Conservation (phyloP, 2,113 vertebrate genomes). For the Epinephelus cyanopodus region DNA sequence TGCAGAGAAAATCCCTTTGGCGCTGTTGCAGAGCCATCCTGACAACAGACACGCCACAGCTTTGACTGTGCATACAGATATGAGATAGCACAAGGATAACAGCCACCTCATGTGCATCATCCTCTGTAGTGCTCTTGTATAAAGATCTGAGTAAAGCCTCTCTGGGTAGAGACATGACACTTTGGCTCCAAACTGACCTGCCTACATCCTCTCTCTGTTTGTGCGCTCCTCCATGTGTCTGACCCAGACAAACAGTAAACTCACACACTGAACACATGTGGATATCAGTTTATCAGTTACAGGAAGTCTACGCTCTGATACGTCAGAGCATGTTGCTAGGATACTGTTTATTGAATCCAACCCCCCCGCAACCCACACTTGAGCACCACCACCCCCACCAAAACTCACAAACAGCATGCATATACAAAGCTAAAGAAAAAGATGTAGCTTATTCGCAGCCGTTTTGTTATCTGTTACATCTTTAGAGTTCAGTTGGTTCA, state of each 20-base stretch:
- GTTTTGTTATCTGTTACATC: constrained; percentile 12
- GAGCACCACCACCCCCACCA: not conserved
- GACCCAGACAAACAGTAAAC: not conserved
- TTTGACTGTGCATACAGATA: constrained; percentile 11
- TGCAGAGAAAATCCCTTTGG: not conserved
- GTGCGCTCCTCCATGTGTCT: not conserved
- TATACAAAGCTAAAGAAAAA: not conserved
- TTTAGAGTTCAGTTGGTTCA: not conserved
- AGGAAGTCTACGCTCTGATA: constrained; percentile 34
- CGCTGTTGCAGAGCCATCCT: not conserved
- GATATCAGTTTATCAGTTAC: constrained; percentile 31
- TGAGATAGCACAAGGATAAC: constrained; percentile 23
- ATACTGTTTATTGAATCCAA: constrained; percentile 38
- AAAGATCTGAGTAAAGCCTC: not conserved
- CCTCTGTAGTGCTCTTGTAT: not conserved
- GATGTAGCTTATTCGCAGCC: not conserved
- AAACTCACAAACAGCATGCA: not conserved
- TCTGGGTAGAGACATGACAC: not conserved
- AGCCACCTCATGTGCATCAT: constrained; percentile 3
- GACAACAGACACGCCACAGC: constrained; percentile 21
- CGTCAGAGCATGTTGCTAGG: constrained; percentile 50
- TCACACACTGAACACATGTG: not conserved
- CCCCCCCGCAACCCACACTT: not conserved
- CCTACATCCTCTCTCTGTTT: constrained; percentile 2
- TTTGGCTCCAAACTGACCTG: not conserved